Evolutionary conservation across 2,113 vertebrate species (phyloP).

Genomic region (Xiphophorus maculatus): DNA sequence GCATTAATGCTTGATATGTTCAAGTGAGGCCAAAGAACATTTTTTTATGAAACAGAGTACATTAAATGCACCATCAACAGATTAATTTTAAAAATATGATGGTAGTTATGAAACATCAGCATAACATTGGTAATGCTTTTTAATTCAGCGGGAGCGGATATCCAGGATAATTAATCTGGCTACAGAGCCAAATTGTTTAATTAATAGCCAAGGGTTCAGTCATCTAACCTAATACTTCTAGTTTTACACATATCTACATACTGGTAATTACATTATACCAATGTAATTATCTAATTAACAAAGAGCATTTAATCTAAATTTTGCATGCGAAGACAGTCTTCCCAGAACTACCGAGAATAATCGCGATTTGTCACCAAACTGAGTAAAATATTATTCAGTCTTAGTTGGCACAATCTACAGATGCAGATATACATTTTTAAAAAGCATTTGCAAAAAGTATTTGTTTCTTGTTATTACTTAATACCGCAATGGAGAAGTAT

Average conservation of each 20-base stretch:
- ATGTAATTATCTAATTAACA: neutral
- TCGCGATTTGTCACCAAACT: neutral
- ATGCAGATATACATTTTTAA: neutral
- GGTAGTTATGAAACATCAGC: neutral
- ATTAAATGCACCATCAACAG: neutral
- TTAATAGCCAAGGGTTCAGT: neutral
- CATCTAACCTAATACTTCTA: neutral
- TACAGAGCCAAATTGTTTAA: neutral
- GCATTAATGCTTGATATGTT: neutral
- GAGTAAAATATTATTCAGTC: neutral
- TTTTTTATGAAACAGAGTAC: neutral
- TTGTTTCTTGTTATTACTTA: too few species aligned
- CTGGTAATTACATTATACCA: neutral
- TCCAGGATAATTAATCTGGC: neutral
- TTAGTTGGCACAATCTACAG: neutral
- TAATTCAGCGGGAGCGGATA: neutral
- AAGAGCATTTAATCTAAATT: neutral
- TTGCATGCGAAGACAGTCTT: neutral
- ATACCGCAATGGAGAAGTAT: too few species aligned
- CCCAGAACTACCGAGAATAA: neutral
- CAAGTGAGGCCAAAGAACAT: neutral
- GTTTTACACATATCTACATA: neutral
- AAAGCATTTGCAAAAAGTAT: too few species aligned
- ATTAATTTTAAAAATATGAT: neutral
- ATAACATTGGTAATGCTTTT: neutral